Evolutionary conservation across 2,888 invertebrate genomes (phyloP), one percentile per base, ranked within the genome.

Genomic region (Eumacrocentrus americanus): DNA sequence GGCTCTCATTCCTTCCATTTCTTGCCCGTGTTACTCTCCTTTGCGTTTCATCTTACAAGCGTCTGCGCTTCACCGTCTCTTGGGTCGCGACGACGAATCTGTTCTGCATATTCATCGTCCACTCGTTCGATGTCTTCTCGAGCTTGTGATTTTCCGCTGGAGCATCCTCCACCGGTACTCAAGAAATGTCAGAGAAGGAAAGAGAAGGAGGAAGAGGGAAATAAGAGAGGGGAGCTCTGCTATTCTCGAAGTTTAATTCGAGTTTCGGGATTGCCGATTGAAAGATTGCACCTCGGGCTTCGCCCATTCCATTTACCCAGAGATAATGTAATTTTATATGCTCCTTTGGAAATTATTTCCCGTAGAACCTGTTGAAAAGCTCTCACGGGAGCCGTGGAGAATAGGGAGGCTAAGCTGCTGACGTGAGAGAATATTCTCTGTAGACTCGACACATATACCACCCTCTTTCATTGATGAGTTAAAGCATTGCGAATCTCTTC

Each of bases 251-350:
- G 22, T 55, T 60, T 60, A 60, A 60, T 60, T 60, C 55, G 44
- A 60, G 48, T 55, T 60, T 60, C 18, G 25, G 55, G 37, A 51
- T 51, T 56, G 53, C 40, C 60, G 55, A 60, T 60, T 60, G 60
- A 60, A 55, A 55, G 60, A 60, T 60, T 55, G 44, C 48, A 44
- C 55, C 34, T 35, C 47, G 35, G 18, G 29, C 47, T 54, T 50
- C 48, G 54, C 60, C 60, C 23, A 50, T 56, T 60, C 60, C 60
- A 60, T 60, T 60, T 60, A 51, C 54, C 42, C 38, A 9, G 55
- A 50, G 60, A 56, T 60, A 60, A 60, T 60, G 60, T 60, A 55
- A 60, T 60, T 60, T 56, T 60, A 60, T 60, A 60, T 60, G 60
- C 60, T 55, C 46, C 60, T 60, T 51, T 60, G 48, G 23, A 55